Base-by-base conservation (phyloP, 2,888 invertebrate genomes). In the Heterodera filipjevi region DNA sequence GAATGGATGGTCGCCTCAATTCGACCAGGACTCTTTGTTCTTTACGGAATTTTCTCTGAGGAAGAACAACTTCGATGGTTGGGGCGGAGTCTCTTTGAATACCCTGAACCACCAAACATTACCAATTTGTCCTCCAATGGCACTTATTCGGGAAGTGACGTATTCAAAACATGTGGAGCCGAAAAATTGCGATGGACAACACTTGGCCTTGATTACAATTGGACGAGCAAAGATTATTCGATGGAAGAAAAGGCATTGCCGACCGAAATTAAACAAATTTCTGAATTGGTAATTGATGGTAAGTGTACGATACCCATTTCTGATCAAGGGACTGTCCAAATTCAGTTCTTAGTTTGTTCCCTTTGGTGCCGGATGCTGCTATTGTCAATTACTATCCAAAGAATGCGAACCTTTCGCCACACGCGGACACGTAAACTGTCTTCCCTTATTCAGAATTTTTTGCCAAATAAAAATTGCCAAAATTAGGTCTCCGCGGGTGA, bases 151-250 rank as follows among this genome's bases (percentile, higher is more conserved):
- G 59, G 70, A 0, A 66, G 53, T 46, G 70, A 82, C 22, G 85
- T 83, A 16, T 76, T 82, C 49, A 70, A 73, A 44, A 77, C 77
- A n/a, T 79, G 81, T 12, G 79, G 80, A 3, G 81, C 91, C 71
- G 68, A 75, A 12, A 92, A 92, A 86, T 89, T 99, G 85, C 91
- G 98, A 85, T 99, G 99, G 99, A 93, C 94, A 1, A 99, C 98
- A 0, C 90, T 98, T 53, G 99, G 99, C 22, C 97, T 96, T 89
- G 98, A 99, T 90, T 96, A 99, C 90, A 93, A 99, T 90, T 99
- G 99, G 98, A 93, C 95, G 87, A 94, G 95, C 77, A 99, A 98
- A 92, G 93, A 93, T 91, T 91, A 90, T 84, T 85, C 84, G 10
- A 76, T 81, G 3, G 44, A 79, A 19, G 76, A 80, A 39, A 80